These are phyloP conservation scores for Stratiomys singularior DNA, from an alignment of 2,888 invertebrate species.

Conservation along the genomic window DNA sequence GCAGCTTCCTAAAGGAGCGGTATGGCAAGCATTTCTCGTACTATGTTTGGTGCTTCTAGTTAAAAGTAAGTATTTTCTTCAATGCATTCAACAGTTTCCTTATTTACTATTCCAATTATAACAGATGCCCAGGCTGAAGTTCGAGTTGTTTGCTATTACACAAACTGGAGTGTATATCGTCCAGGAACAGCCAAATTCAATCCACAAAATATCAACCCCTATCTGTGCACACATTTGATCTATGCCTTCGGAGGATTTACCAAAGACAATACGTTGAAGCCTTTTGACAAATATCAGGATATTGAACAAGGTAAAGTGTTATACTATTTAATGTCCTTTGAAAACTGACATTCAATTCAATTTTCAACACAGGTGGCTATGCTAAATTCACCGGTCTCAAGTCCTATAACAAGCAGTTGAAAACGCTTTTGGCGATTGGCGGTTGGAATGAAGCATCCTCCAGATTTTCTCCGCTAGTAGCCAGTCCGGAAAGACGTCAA, in stretches of 20 bases:
- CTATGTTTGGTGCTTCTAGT: conserved; percentile 59
- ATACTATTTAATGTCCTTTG: no score
- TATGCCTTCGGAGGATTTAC: conserved; percentile 94
- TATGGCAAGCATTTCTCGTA: conserved; percentile 62
- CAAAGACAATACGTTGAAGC: conserved; percentile 89
- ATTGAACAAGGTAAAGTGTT: conserved; percentile 85
- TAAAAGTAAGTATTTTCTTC: conserved; percentile 58
- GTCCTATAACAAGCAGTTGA: conserved; percentile 90
- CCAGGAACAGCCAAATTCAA: conserved; percentile 91
- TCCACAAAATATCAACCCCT: conserved; percentile 94
- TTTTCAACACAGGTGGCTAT: conserved; percentile 79
- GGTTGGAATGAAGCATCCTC: conserved; percentile 94
- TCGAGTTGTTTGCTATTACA: conserved; percentile 90
- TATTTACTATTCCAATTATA: conserved; percentile 19
- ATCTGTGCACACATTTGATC: conserved; percentile 91
- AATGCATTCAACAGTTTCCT: not conserved
- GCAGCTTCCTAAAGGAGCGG: conserved; percentile 63
- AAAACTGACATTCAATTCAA: not conserved
- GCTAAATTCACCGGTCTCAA: conserved; percentile 93
- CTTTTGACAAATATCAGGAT: conserved; percentile 95
- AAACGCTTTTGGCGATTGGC: conserved; percentile 90
- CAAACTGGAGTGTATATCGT: conserved; percentile 92
- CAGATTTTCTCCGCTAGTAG: conserved; percentile 88
- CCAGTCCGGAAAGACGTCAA: conserved; percentile 77
- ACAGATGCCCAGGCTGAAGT: conserved; percentile 68